Conservation (phyloP, 2,113 vertebrate genomes). For the Pogona vitticeps region DNA sequence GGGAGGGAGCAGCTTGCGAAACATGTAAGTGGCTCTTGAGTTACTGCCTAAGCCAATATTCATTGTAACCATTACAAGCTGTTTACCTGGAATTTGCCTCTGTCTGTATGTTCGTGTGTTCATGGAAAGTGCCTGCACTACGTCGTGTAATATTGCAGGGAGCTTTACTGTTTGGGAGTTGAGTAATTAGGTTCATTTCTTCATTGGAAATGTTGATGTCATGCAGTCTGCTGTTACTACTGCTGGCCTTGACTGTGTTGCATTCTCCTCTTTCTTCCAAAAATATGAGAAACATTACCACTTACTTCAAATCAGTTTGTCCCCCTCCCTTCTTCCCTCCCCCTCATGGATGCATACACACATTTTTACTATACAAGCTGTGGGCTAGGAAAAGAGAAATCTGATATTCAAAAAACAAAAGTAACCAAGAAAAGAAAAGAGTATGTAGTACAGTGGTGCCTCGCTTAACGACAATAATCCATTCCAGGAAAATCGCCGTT, state of each 20-base stretch:
- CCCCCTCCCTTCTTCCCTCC: neutral
- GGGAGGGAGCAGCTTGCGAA: constrained; percentile 3
- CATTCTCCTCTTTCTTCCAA: neutral
- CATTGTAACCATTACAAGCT: neutral
- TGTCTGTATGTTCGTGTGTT: neutral
- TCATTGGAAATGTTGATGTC: constrained; percentile 16
- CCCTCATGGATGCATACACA: neutral
- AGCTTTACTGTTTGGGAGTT: constrained; percentile 27
- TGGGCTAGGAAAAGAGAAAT: neutral
- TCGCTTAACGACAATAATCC: too few relatives aligned
- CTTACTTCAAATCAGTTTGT: neutral
- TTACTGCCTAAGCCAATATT: constrained; percentile 6
- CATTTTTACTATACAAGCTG: neutral
- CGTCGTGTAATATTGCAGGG: constrained; percentile 5
- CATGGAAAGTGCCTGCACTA: constrained; percentile 5
- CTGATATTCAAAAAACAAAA: neutral
- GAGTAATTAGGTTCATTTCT: constrained; percentile 23
- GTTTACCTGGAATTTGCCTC: constrained; percentile 4
- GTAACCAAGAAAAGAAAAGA: neutral
- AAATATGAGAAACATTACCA: neutral
- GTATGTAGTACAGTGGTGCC: too few relatives aligned
- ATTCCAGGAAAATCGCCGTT: too few relatives aligned
- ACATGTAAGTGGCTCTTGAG: constrained; percentile 2
- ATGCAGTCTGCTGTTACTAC: constrained; percentile 2
- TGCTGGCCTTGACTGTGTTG: neutral